Evolutionary conservation across 2,797 vertebrate species (phyloP).

Genomic region (Vultur gryphus): DNA sequence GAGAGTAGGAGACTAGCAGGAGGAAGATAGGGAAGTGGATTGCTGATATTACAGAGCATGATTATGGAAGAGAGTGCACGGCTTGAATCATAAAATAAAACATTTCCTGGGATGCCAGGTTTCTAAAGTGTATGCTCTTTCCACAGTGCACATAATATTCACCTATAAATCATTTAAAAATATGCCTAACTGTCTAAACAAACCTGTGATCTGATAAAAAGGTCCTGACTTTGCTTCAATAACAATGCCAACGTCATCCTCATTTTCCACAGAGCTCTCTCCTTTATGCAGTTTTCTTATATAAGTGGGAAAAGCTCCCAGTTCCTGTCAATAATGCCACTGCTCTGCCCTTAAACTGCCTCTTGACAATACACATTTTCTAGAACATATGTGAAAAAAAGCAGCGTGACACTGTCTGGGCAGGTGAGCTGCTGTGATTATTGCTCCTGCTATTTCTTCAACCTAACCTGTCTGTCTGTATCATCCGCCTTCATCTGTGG

Average conservation of each 20-base stretch:
- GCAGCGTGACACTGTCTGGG: not conserved
- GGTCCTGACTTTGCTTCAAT: not conserved
- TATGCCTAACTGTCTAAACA: slow-evolving; percentile 7
- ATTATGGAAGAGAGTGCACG: not conserved
- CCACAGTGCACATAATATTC: not conserved
- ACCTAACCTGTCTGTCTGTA: not conserved
- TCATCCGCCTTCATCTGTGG: not conserved
- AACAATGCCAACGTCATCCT: not conserved
- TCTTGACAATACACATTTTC: not conserved
- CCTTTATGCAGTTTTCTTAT: not conserved
- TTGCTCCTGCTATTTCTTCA: not conserved
- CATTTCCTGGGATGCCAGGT: not conserved
- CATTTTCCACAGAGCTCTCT: not conserved
- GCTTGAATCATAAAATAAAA: slow-evolving; percentile 5
- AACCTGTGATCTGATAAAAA: slow-evolving; percentile 13
- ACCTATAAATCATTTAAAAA: slow-evolving; percentile 28
- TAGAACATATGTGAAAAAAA: not conserved
- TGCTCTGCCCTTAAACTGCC: not conserved
- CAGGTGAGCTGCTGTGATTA: slow-evolving; percentile 6
- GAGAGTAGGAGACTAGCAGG: not conserved
- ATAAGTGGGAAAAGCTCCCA: not conserved
- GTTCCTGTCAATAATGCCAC: not conserved
- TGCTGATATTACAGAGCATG: not conserved
- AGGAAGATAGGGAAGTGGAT: not conserved
- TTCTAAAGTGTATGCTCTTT: not conserved